Conservation (phyloP, 2,113 vertebrate genomes). For the Empidonax alnorum region DNA sequence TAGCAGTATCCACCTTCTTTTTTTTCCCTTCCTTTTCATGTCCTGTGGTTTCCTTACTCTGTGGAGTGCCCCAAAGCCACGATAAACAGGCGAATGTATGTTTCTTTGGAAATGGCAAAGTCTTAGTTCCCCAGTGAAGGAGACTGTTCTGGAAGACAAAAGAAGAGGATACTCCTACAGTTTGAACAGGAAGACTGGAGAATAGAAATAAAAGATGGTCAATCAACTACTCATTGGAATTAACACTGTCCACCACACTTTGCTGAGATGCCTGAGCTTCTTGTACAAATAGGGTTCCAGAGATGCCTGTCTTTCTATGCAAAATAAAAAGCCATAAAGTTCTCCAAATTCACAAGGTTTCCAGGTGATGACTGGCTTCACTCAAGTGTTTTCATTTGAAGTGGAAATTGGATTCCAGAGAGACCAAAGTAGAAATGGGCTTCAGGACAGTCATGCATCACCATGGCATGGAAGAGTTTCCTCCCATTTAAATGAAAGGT, state of each 20-base stretch:
- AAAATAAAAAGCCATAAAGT: not conserved
- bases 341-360: not conserved
- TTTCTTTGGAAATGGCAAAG: not conserved
- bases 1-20: not conserved
- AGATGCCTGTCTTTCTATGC: not conserved
- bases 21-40: not conserved
- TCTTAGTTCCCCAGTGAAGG: not conserved
- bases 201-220: not conserved
- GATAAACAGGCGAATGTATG: fast-evolving
- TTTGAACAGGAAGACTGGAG: not conserved
- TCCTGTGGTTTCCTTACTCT: not conserved
- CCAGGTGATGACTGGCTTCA: not conserved
- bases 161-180: not conserved
- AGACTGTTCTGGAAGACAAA: not conserved
- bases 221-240: not conserved
- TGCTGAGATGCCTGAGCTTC: not conserved
- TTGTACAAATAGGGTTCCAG: not conserved
- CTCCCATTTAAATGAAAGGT: not conserved
- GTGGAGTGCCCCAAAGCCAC: not conserved
- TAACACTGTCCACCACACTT: not conserved
- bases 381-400: not conserved
- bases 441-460: not conserved
- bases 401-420: not conserved
- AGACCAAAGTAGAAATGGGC: not conserved
- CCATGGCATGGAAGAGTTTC: not conserved